Base-by-base conservation (phyloP, 2,113 vertebrate species). In the Chinchilla lanigera region DNA sequence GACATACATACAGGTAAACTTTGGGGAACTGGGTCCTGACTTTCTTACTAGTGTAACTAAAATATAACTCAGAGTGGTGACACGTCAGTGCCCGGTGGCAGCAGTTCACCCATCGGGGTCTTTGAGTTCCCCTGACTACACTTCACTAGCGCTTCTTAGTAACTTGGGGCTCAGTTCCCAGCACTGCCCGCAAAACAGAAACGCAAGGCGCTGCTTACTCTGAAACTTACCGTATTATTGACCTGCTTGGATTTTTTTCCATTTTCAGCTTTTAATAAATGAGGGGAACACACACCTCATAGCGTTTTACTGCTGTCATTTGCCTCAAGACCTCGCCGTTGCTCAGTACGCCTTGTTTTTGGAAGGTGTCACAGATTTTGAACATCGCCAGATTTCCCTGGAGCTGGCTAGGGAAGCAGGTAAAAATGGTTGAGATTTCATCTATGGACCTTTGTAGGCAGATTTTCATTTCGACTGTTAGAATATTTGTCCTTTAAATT, bases 251-350 rank as follows among this genome's bases (percentile, higher is more conserved):
- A 52, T 78, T 30, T 93, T 93, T 95, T 96, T 58, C 33, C 94
- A 0, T 89, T 93, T 95, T 77, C 96, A 99, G 99, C 98, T 99
- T 52, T 97, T 99, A 98, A 98, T 99, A 71, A 98, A 96, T 12
- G 99, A 99, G 96, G 99, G 99, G 97, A 99, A 99, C 86, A 99
- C 98, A 6, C 98, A 99, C 86, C 98, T 99, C 3, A 99, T 99
- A 94, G 99, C 99, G 0, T 99, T 99, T 97, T 99, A 99, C 35
- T 99, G 99, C 1, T 99, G 99, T 96, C 99, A 99, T 97, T 98
- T 99, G 38, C 99, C 99, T 2, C 92, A 98, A 2, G 99, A 99
- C 26, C 96, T 99, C 0, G 99, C 99, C 1, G 99, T 99, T 30
- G 95, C 98, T 92, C 99, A 99, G 95, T 99, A 99, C 0, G 99